Conservation (phyloP, 2,113 vertebrate genomes). For the Pogona vitticeps region DNA sequence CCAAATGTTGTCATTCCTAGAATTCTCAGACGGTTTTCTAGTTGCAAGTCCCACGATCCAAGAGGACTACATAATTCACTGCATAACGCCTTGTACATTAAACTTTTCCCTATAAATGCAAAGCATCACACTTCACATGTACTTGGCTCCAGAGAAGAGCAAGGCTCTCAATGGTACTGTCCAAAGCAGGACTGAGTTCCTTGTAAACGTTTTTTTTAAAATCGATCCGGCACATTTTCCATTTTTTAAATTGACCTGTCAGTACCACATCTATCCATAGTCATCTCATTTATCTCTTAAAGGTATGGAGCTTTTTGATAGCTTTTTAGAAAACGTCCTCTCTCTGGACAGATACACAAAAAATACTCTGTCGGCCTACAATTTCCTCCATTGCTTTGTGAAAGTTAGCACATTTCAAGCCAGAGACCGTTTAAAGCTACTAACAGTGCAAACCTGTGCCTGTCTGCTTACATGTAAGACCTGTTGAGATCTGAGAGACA, state of each 20-base stretch:
- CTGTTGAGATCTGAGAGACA: not conserved
- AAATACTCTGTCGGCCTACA: not conserved
- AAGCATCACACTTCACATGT: not conserved
- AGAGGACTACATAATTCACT: not conserved
- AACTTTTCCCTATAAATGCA: not conserved
- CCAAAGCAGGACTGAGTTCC: not conserved
- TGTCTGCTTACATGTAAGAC: not conserved
- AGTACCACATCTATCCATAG: not conserved
- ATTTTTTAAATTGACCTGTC: not conserved
- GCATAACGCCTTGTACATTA: not conserved
- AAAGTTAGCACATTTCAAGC: not conserved
- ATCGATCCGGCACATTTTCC: not conserved
- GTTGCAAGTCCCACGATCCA: not conserved
- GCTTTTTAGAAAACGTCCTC: not conserved
- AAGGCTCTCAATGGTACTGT: not conserved
- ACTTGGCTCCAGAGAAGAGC: not conserved
- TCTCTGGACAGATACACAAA: not conserved
- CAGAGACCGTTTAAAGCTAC: not conserved
- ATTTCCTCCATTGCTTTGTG: not conserved
- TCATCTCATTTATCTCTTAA: constrained; percentile 5
- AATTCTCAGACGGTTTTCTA: constrained; percentile 21
- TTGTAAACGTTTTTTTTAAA: not conserved
- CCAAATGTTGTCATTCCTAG: constrained; percentile 22
- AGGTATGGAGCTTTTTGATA: constrained; percentile 16
- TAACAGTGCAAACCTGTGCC: not conserved